Conservation (phyloP, 2,888 invertebrate species). For the Eumacrocentrus americanus region DNA sequence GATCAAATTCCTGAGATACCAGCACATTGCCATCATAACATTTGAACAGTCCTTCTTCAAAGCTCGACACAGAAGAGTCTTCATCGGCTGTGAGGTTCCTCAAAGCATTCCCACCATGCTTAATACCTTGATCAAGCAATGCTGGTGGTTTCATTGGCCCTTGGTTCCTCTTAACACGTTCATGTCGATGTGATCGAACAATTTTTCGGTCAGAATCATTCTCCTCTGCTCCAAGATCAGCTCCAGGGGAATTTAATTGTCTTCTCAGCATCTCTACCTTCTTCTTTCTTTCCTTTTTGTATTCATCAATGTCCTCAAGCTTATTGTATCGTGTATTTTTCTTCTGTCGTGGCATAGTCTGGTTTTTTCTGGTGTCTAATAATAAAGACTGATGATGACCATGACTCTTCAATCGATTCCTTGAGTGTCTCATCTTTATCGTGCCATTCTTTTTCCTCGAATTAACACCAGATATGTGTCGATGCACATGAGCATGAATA, state of each 20-base stretch:
- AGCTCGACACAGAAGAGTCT: conserved; percentile 80
- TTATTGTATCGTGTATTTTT: conserved; percentile 12
- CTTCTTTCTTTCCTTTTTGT: conserved; percentile 49
- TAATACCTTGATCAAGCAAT: conserved; percentile 75
- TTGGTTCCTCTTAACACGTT: conserved; percentile 41
- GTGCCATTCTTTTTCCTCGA: conserved; percentile 29
- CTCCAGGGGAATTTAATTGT: conserved; percentile 38
- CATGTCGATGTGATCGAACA: conserved; percentile 3
- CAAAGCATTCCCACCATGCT: conserved; percentile 76
- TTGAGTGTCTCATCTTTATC: conserved; percentile 43
- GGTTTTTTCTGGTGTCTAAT: too few relatives aligned
- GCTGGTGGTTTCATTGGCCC: conserved; percentile 46
- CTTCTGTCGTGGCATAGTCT: neutral
- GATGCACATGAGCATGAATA: conserved; percentile 37
- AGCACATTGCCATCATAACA: conserved; percentile 80
- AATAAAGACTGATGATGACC: conserved; percentile 9
- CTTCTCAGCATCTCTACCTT: conserved; percentile 38
- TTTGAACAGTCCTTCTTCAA: conserved; percentile 76
- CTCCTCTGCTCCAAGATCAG: conserved; percentile 24
- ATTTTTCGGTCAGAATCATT: conserved; percentile 27
- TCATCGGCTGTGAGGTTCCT: conserved; percentile 65
- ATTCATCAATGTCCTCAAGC: conserved; percentile 36
- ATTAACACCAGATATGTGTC: conserved; percentile 33
- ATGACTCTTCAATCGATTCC: conserved; percentile 34
- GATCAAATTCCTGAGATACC: conserved; percentile 74